Percentiles rank a stretch among this genome's conserved stretches.
These are phyloP conservation scores for Apodemia mormo DNA, from an alignment of 2,888 invertebrate species.

Conservation along the genomic window DNA sequence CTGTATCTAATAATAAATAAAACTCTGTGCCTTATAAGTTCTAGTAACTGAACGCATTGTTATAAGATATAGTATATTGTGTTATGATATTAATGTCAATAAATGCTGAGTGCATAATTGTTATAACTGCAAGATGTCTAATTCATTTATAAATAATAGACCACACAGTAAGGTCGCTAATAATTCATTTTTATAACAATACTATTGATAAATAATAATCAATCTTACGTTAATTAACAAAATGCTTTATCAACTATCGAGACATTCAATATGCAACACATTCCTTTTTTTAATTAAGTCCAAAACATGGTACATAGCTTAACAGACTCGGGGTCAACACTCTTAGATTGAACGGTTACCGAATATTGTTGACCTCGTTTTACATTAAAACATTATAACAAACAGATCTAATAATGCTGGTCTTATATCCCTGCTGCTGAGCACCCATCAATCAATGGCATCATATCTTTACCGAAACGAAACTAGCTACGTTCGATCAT, in stretches of 20 bases:
- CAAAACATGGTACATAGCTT: constrained; percentile 59
- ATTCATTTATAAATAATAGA: background rate
- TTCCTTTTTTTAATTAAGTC: constrained; percentile 77
- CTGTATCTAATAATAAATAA: too few relatives aligned
- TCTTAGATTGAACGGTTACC: constrained; percentile 60
- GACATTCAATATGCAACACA: constrained; percentile 56
- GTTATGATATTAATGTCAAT: background rate
- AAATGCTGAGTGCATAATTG: background rate
- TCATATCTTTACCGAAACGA: constrained; percentile 75
- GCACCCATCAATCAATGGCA: constrained; percentile 81
- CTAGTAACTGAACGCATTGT: too few relatives aligned
- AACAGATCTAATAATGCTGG: constrained; percentile 37
- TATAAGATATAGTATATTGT: constrained; percentile 3
- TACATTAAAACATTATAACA: constrained; percentile 25
- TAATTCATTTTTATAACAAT: constrained; percentile 31
- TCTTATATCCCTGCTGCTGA: constrained; percentile 58
- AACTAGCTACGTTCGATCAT: constrained; percentile 64
- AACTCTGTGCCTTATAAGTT: too few relatives aligned
- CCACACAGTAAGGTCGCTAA: constrained; percentile 10
- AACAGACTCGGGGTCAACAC: constrained; percentile 67
- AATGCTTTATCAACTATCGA: constrained; percentile 50
- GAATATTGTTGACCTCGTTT: constrained; percentile 49
- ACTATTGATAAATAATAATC: constrained; percentile 35
- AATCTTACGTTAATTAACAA: constrained; percentile 42
- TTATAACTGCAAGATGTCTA: background rate